A percentile compares a stretch with the other conserved stretches of the same genome.
Conservation (phyloP, 1,140 invertebrate genomes). For the Trichonephila clavata region DNA sequence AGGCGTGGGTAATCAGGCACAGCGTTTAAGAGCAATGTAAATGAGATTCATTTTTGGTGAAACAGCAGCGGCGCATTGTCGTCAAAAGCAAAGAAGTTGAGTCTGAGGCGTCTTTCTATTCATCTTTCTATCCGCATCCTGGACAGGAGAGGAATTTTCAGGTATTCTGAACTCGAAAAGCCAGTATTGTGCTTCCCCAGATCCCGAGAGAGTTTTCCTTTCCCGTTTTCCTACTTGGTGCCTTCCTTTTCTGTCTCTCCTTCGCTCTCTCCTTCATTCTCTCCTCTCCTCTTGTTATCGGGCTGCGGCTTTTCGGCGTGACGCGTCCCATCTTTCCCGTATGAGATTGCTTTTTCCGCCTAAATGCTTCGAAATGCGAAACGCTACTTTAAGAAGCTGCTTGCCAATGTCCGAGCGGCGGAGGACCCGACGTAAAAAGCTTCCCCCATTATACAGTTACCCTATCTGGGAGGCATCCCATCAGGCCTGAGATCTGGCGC, state of each 20-base stretch:
- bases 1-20: conserved; percentile 69
- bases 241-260: neutral
- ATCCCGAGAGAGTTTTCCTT: conserved; percentile 34
- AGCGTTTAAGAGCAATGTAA: conserved; percentile 72
- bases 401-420: conserved; percentile 56
- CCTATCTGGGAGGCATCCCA: conserved; percentile 71
- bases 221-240: too few relatives aligned
- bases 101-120: neutral
- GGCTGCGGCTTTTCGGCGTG: conserved; percentile 68
- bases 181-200: neutral
- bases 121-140: conserved; percentile 38
- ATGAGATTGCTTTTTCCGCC: conserved; percentile 76
- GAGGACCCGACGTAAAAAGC: conserved; percentile 58
- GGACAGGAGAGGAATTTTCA: conserved; percentile 59
- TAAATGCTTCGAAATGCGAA: conserved; percentile 75
- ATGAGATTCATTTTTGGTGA: conserved; percentile 64
- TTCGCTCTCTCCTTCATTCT: neutral
- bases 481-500: conserved; percentile 47
- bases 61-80: neutral
- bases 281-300: conserved; percentile 66
- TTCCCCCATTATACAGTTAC: conserved; percentile 70
- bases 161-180: conserved; percentile 76
- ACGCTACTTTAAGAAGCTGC: conserved; percentile 74
- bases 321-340: conserved; percentile 60
- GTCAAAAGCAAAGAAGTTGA: conserved; percentile 41